Conservation (phyloP, 2,113 vertebrate genomes). For the Cichladusa arquata region DNA sequence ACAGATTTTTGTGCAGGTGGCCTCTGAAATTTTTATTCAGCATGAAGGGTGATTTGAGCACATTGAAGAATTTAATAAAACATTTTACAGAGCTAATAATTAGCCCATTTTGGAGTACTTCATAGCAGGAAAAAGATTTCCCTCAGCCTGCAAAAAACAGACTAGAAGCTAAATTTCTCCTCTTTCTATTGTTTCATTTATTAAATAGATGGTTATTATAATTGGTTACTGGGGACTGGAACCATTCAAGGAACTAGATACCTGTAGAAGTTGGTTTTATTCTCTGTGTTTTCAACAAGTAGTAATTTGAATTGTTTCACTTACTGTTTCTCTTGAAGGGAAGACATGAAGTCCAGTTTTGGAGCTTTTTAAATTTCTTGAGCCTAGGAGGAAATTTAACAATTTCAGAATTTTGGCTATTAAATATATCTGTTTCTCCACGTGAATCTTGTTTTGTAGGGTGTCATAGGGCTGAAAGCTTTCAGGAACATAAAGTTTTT, state of each 20-base stretch:
- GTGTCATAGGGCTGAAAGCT: neutral
- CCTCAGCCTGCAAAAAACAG: too few species aligned
- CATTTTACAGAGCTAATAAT: neutral
- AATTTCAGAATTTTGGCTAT: neutral
- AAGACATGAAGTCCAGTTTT: neutral
- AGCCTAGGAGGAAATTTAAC: neutral
- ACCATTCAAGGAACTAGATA: too few species aligned
- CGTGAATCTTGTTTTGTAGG: neutral
- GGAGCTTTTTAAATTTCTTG: neutral
- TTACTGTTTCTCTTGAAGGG: neutral
- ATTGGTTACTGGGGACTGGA: too few species aligned
- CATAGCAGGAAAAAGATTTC: neutral
- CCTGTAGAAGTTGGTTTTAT: too few species aligned
- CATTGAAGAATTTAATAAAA: neutral
- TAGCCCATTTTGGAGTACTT: neutral
- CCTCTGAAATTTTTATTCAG: neutral
- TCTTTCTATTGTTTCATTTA: too few species aligned
- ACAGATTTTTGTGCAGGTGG: neutral
- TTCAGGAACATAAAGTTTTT: neutral
- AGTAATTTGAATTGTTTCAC: neutral
- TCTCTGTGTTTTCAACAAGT: too few species aligned
- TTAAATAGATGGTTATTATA: too few species aligned
- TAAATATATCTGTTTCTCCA: neutral
- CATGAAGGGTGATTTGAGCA: neutral
- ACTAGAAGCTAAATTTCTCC: too few species aligned